Conservation (phyloP, 2,113 vertebrate genomes). For the Orientallactaga bullata region DNA sequence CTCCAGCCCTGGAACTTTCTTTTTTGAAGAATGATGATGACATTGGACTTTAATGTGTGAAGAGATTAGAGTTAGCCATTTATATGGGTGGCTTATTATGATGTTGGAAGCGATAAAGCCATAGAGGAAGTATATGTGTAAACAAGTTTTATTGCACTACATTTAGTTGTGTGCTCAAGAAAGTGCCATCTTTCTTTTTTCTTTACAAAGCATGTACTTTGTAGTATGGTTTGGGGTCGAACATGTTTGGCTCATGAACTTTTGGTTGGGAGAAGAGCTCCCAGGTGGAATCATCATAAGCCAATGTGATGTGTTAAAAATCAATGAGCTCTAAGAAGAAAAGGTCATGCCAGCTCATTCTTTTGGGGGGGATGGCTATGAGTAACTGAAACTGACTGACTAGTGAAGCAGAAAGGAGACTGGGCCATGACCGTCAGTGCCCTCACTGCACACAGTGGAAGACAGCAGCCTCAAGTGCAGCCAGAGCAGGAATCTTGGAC, state of each 20-base stretch:
- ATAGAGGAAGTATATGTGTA: slow-evolving; percentile 54
- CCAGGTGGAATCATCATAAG: too few species aligned
- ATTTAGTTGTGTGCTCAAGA: not conserved
- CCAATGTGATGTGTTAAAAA: too few species aligned
- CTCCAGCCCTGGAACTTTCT: too few species aligned
- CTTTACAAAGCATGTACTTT: not conserved
- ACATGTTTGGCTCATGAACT: too few species aligned
- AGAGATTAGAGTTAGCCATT: slow-evolving; percentile 44
- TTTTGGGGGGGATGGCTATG: too few species aligned
- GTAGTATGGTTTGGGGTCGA: too few species aligned
- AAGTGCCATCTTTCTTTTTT: slow-evolving; percentile 39
- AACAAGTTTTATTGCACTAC: slow-evolving; percentile 60
- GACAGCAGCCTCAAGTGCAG: not conserved
- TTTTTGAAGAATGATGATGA: slow-evolving; percentile 49
- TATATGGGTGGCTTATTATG: slow-evolving; percentile 42
- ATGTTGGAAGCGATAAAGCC: slow-evolving; percentile 28
- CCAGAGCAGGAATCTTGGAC: not conserved
- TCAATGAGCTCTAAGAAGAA: too few species aligned
- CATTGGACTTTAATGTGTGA: slow-evolving; percentile 42
- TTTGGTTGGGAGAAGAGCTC: too few species aligned
- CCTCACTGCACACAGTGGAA: not conserved
- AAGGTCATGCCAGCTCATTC: too few species aligned
- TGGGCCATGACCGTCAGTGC: not conserved
- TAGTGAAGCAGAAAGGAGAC: not conserved
- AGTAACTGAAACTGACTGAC: slow-evolving; percentile 20